Evolutionary conservation across 2,797 vertebrate genomes (phyloP).

Genomic region (Lateolabrax maculatus): DNA sequence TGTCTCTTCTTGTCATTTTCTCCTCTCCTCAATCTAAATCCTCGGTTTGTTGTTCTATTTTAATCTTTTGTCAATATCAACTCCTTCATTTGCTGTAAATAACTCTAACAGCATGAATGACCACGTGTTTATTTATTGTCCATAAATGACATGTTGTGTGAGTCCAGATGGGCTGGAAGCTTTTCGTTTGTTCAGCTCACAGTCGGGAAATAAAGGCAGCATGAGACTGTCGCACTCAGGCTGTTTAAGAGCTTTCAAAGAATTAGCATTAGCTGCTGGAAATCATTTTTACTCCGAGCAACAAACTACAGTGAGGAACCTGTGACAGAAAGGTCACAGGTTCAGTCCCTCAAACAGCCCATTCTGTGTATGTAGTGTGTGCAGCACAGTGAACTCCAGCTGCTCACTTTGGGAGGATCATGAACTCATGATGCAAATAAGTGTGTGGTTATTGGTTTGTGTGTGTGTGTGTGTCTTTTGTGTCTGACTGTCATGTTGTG

Average conservation of each 20-base stretch:
- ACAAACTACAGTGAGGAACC: not conserved
- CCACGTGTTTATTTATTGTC: not conserved
- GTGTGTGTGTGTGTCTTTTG: not conserved
- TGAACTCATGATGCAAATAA: not conserved
- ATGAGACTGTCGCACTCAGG: not conserved
- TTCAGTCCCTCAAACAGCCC: not conserved
- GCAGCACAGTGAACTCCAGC: not conserved
- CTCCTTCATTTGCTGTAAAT: not conserved
- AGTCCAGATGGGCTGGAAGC: not conserved
- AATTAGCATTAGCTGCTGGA: not conserved
- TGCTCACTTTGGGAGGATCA: not conserved
- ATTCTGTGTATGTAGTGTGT: not conserved
- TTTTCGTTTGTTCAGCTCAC: not conserved
- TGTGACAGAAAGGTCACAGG: constrained; percentile 6
- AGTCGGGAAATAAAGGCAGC: not conserved
- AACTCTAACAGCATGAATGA: not conserved
- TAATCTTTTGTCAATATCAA: too few species aligned
- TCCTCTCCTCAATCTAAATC: not conserved
- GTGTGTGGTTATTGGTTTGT: not conserved
- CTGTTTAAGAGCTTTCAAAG: constrained; percentile 2
- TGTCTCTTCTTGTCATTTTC: not conserved
- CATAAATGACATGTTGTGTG: not conserved
- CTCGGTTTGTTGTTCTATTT: not conserved
- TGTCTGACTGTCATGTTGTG: not conserved
- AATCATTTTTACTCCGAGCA: not conserved